phyloP scores from a whole-genome alignment of 37 sponge, comb jelly and placozoan genomes.

The Petrosia ficiformis region DNA sequence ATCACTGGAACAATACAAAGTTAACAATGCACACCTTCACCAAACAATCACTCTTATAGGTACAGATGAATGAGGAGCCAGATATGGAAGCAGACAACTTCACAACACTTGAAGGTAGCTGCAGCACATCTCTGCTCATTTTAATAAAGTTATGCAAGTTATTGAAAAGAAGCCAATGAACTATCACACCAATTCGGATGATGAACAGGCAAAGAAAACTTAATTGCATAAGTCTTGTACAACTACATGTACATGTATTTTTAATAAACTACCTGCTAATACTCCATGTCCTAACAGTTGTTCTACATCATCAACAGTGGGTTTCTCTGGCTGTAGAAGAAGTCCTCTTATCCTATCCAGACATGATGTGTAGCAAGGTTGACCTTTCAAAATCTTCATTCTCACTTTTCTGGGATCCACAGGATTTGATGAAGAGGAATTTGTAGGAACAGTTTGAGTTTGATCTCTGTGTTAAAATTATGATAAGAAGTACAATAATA shows the following conservation, averaged over 20 bases:
- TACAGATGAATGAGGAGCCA: too few relatives aligned
- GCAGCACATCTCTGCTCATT: too few relatives aligned
- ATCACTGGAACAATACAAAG: too few relatives aligned
- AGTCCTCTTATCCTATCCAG: conserved; percentile 33
- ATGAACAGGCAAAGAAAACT: neutral
- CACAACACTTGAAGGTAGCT: too few relatives aligned
- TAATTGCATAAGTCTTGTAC: neutral
- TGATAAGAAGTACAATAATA: too few relatives aligned
- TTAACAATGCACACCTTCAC: too few relatives aligned
- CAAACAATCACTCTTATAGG: too few relatives aligned
- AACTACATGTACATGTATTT: neutral
- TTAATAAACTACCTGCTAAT: conserved; percentile 25
- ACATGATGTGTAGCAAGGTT: conserved; percentile 27
- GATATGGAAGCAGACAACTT: too few relatives aligned
- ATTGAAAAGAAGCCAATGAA: too few relatives aligned
- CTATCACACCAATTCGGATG: neutral
- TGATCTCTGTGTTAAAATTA: too few relatives aligned
- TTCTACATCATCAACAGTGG: conserved; percentile 37
- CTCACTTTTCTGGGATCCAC: neutral
- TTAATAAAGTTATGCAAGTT: too few relatives aligned
- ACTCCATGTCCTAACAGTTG: conserved; percentile 57
- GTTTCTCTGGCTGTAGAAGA: conserved; percentile 27
- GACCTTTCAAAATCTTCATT: conserved; percentile 5
- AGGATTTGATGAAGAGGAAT: neutral
- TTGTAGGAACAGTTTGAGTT: neutral